A percentile compares a stretch with the other conserved stretches of the same genome.
Evolutionary conservation across 2,113 vertebrate species (phyloP).

Genomic region (Loxodonta africana): DNA sequence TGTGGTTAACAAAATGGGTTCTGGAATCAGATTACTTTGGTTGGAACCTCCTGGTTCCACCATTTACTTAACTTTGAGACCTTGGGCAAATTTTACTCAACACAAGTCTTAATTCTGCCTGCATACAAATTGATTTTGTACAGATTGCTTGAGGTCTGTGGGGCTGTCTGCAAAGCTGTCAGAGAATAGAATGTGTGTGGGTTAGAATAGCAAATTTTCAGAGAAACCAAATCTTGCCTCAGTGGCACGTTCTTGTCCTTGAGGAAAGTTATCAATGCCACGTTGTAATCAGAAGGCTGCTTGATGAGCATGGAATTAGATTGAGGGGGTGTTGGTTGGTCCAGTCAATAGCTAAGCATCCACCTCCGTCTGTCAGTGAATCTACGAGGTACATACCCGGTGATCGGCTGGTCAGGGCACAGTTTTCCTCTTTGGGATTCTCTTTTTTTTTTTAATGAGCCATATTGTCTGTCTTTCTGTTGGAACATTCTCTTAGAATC

Average conservation of each 20-base stretch:
- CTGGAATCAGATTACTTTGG: background rate
- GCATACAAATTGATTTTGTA: background rate
- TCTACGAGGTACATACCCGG: background rate
- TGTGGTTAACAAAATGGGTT: too few relatives aligned
- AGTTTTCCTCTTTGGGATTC: background rate
- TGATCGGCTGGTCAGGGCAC: background rate
- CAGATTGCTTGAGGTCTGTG: background rate
- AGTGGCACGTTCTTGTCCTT: background rate
- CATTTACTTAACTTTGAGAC: background rate
- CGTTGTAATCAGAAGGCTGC: background rate
- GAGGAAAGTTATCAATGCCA: constrained; percentile 22
- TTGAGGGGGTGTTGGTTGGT: background rate
- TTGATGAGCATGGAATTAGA: background rate
- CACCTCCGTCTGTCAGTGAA: background rate
- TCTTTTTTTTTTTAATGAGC: constrained; percentile 1
- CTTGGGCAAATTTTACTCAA: background rate
- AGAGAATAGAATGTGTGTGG: background rate
- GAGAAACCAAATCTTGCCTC: background rate
- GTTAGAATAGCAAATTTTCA: background rate
- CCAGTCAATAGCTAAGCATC: background rate
- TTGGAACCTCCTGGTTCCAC: background rate
- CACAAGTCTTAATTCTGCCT: background rate
- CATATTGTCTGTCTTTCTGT: background rate
- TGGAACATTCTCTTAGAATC: constrained; percentile 34
- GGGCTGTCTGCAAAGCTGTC: background rate